Evolutionary conservation across 2,888 invertebrate genomes (phyloP).

Genomic region (Acleris laterana): DNA sequence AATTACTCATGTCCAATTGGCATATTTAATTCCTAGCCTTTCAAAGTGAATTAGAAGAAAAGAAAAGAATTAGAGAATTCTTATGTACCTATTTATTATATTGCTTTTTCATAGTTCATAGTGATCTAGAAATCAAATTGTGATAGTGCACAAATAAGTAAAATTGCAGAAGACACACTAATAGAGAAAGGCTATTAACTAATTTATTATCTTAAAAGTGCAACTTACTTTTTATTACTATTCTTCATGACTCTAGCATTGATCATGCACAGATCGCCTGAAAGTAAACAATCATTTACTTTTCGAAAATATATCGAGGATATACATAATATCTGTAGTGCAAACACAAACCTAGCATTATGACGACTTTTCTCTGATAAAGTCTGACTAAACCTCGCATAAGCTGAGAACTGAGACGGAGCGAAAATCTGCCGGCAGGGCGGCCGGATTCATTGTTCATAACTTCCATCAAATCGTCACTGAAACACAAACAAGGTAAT

Average conservation of each 20-base stretch:
- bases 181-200: not conserved
- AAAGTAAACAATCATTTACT: conserved; percentile 42
- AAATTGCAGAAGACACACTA: not conserved
- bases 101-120: too few species aligned
- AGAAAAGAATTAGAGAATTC: too few species aligned
- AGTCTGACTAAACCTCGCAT: conserved; percentile 69
- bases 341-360: conserved; percentile 59
- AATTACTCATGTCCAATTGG: too few species aligned
- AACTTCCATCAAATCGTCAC: conserved; percentile 68
- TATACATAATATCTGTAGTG: not conserved
- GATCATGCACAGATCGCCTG: conserved; percentile 73
- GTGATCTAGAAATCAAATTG: too few species aligned
- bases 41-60: too few species aligned
- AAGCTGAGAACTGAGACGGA: conserved; percentile 73
- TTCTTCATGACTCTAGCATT: conserved; percentile 64
- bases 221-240: conserved; percentile 70
- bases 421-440: conserved; percentile 67
- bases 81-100: too few species aligned
- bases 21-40: too few species aligned
- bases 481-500: conserved; percentile 47
- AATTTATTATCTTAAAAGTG: not conserved
- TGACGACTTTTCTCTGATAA: conserved; percentile 66
- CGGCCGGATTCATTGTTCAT: conserved; percentile 71
- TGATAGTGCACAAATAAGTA: not conserved
- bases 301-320: not conserved